Evolutionary conservation across 2,888 invertebrate genomes (phyloP), one percentile per base, ranked within the genome.

Genomic region (Drosophila crucigera): DNA sequence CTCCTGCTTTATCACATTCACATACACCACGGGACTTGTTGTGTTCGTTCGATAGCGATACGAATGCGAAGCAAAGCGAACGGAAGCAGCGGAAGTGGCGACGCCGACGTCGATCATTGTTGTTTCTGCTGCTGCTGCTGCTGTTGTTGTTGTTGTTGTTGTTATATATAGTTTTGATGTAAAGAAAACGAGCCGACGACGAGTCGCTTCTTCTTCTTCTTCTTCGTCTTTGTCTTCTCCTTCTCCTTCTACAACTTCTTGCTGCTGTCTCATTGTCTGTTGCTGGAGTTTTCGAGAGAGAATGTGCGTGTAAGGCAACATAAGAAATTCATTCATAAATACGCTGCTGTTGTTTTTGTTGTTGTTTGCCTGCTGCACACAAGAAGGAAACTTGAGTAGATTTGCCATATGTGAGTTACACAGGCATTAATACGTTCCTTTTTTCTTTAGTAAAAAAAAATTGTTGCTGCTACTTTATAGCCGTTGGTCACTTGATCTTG

Each of bases 321-420:
- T 73, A 82, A 92, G 89, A 92, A 92, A 91, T 92, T 92, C 92
- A 92, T 92, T 92, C 92, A 92, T 92, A 89, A 92, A 85, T 84
- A 80, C 68, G 60, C 52, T 68, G 73, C 65, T 66, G 73, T 58
- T 73, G 69, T 64, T 66, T 31, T 39, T 73, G 22, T 43, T 61
- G 54, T 47, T 53, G 54, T 37, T 54, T 75, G 68, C 64, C 72
- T 75, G 65, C 52, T 33, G 16, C 47, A 47, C 47, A 47, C 49
- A 66, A 70, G 72, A 62, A 71, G 66, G 81, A 73, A 84, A 84
- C 89, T 68, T 77, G 84, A 84, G 84, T 88, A 89, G 90, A 77
- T 65, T 77, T 72, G 73, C 88, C 84, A 89, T 84, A 73, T 88
- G 85, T 80, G 76, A 66, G 60, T 0, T 41, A 41, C 43, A 43